A percentile compares a stretch with the other conserved stretches of the same genome.
Evolutionary conservation across 2,113 vertebrate genomes (phyloP).

Genomic region (Thunnus thynnus): DNA sequence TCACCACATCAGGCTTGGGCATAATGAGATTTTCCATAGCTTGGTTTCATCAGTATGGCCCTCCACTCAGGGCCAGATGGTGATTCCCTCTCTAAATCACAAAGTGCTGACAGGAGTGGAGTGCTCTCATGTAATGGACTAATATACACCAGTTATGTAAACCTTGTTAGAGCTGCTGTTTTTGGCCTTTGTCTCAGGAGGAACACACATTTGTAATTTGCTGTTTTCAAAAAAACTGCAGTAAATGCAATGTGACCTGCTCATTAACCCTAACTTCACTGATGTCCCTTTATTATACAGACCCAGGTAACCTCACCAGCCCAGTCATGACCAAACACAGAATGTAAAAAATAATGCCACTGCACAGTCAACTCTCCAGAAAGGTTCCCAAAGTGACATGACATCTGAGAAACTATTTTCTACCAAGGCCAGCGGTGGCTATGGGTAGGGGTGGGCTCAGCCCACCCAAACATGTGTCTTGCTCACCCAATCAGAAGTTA

Average conservation of each 20-base stretch:
- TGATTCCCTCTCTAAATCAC: constrained; percentile 37
- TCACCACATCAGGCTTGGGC: constrained; percentile 10
- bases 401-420: not conserved
- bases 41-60: constrained; percentile 8
- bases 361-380: not conserved
- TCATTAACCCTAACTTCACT: constrained; percentile 6
- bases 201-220: constrained; percentile 3
- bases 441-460: too few relatives aligned
- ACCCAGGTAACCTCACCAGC: not conserved
- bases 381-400: too few relatives aligned
- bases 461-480: not conserved
- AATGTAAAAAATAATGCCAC: not conserved
- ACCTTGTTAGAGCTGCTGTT: constrained; percentile 35
- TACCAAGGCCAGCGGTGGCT: too few relatives aligned
- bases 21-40: constrained; percentile 43
- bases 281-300: not conserved
- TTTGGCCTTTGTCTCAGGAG: constrained; percentile 10
- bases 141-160: constrained; percentile 43
- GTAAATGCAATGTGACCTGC: constrained; percentile 25
- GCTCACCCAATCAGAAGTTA: not conserved
- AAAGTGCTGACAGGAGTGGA: constrained; percentile 35
- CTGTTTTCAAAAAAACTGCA: not conserved
- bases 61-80: constrained; percentile 27
- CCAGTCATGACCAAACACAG: not conserved
- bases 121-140: constrained; percentile 45